Evolutionary conservation across 2,113 vertebrate genomes (phyloP).

Genomic region (Ia io): DNA sequence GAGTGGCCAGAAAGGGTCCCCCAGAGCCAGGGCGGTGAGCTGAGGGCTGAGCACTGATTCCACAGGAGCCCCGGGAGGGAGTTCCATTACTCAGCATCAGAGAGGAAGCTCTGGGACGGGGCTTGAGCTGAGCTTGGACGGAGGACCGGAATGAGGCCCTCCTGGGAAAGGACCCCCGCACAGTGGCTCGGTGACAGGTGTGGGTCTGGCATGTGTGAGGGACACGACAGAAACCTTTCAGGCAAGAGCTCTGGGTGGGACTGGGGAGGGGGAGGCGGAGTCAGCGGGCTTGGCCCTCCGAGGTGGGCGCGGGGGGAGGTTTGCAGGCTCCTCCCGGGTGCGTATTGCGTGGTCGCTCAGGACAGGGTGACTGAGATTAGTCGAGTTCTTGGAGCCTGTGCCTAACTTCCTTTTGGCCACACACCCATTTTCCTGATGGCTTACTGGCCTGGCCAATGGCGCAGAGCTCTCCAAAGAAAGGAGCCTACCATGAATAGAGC

Average conservation of each 20-base stretch:
- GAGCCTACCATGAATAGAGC: neutral
- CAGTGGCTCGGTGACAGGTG: neutral
- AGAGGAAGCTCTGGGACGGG: neutral
- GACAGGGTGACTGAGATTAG: neutral
- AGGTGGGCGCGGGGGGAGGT: fast-evolving
- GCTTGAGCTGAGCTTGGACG: neutral
- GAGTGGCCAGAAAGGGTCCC: neutral
- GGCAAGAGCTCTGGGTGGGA: neutral
- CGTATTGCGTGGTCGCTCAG: neutral
- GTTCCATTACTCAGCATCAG: neutral
- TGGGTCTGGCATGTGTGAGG: neutral
- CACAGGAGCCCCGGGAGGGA: no score
- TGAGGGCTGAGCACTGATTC: no score
- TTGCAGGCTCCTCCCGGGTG: neutral
- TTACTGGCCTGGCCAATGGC: neutral
- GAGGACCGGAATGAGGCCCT: neutral
- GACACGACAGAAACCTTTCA: neutral
- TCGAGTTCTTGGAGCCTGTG: neutral
- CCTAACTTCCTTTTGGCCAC: neutral
- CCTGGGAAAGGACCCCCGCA: neutral
- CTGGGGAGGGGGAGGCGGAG: neutral
- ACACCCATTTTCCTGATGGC: neutral
- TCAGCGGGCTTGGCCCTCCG: neutral
- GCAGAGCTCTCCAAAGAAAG: neutral
- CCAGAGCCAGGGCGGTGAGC: no score